phyloP scores from a whole-genome alignment of 2,888 invertebrate genomes.

The Callinectes sapidus region DNA sequence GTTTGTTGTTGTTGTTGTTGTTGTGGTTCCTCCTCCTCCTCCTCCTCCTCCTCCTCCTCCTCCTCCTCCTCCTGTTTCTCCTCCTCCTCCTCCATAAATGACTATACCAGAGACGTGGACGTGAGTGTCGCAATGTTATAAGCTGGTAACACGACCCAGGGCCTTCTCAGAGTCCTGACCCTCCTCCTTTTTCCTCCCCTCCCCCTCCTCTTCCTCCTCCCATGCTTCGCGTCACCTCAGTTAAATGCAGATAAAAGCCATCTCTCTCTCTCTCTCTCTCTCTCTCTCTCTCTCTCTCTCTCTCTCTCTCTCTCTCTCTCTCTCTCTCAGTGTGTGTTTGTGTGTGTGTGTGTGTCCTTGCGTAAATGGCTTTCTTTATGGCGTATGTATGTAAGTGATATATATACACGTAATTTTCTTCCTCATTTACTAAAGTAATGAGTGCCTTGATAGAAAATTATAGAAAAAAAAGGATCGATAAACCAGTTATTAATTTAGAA shows the following conservation, averaged over 20 bases:
- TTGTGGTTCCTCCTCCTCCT: too few relatives aligned
- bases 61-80: not conserved
- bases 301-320: conserved; percentile 42
- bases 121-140: not conserved
- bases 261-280: conserved; percentile 25
- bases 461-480: not conserved
- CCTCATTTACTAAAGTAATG: not conserved
- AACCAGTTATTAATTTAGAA: not conserved
- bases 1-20: too few relatives aligned
- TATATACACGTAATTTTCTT: not conserved
- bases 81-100: conserved; percentile 2
- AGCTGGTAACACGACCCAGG: not conserved
- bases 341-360: too few relatives aligned
- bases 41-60: too few relatives aligned
- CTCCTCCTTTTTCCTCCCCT: not conserved
- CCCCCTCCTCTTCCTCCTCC: conserved; percentile 26
- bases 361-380: too few relatives aligned
- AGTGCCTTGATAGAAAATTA: not conserved
- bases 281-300: conserved; percentile 25
- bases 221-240: not conserved
- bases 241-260: conserved; percentile 14
- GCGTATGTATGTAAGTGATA: too few relatives aligned
- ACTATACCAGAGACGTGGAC: not conserved
- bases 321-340: too few relatives aligned
- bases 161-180: not conserved